Conservation (phyloP, 2,888 invertebrate species). For the Cyrtodaria siliqua region DNA sequence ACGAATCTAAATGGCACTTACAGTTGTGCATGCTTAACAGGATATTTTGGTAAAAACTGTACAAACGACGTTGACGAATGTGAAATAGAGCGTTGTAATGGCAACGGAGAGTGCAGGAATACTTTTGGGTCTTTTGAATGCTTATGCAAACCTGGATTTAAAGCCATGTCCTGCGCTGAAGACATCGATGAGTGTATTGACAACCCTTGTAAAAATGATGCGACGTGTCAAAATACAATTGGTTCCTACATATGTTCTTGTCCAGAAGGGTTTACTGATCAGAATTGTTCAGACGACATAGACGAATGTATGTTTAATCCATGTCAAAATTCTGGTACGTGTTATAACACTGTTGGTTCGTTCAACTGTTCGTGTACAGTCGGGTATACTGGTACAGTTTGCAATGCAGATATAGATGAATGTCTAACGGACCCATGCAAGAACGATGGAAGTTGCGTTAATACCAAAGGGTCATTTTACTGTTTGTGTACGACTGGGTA, state of each 20-base stretch:
- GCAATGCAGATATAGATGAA: slow-evolving; percentile 57
- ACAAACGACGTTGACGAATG: slow-evolving; percentile 40
- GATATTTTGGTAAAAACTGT: slow-evolving; percentile 8
- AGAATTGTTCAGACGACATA: neutral
- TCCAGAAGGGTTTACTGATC: no score
- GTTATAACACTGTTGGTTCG: slow-evolving; percentile 50
- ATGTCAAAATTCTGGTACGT: slow-evolving; percentile 65
- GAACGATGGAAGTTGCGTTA: slow-evolving; percentile 58
- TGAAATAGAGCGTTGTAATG: slow-evolving; percentile 7
- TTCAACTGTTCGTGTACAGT: slow-evolving; percentile 63
- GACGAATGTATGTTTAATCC: slow-evolving; percentile 15
- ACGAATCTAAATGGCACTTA: no score
- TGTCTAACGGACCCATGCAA: slow-evolving; percentile 58
- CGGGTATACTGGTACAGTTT: slow-evolving; percentile 57
- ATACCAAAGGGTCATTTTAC: slow-evolving; percentile 52
- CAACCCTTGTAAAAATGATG: slow-evolving; percentile 17
- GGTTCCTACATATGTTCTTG: neutral
- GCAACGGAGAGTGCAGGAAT: slow-evolving; percentile 63
- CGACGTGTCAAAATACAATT: slow-evolving; percentile 7
- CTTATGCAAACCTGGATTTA: slow-evolving; percentile 55
- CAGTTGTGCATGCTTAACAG: no score
- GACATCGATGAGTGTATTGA: slow-evolving; percentile 28
- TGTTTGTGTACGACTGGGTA: slow-evolving; percentile 63
- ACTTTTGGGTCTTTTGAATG: slow-evolving; percentile 59
- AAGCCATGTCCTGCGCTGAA: slow-evolving; percentile 55